These are phyloP conservation scores for Drosophila cognata DNA, from an alignment of 2,888 invertebrate species.

Conservation along the genomic window DNA sequence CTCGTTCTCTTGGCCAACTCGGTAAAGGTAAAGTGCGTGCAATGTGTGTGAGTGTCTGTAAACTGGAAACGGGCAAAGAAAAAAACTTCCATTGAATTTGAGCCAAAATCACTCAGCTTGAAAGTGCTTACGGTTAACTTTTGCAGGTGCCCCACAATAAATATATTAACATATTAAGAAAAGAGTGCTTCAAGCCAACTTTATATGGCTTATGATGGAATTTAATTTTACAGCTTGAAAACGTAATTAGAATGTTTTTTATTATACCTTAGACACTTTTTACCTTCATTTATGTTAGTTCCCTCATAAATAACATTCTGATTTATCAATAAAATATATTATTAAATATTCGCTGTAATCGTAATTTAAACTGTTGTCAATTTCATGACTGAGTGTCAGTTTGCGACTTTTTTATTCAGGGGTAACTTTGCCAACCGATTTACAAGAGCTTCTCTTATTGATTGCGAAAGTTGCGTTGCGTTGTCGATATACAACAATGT, in stretches of 20 bases:
- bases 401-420: not conserved
- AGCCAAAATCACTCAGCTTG: conserved; percentile 23
- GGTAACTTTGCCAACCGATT: not conserved
- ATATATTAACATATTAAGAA: not conserved
- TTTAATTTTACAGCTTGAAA: not conserved
- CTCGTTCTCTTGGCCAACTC: conserved; percentile 16
- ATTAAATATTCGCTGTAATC: not conserved
- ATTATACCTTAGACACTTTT: not conserved
- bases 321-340: not conserved
- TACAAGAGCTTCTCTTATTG: not conserved
- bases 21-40: conserved; percentile 65
- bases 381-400: not conserved
- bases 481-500: not conserved
- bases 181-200: not conserved
- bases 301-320: not conserved
- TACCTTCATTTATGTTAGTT: not conserved
- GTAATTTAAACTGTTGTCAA: not conserved
- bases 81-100: conserved; percentile 38
- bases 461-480: not conserved
- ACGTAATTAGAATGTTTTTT: not conserved
- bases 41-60: conserved; percentile 3
- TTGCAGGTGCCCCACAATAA: not conserved
- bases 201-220: not conserved
- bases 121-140: conserved; percentile 7
- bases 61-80: not conserved